These are phyloP conservation scores for Sinohyriopsis cumingii DNA, from an alignment of 2,888 invertebrate genomes.

Conservation along the genomic window DNA sequence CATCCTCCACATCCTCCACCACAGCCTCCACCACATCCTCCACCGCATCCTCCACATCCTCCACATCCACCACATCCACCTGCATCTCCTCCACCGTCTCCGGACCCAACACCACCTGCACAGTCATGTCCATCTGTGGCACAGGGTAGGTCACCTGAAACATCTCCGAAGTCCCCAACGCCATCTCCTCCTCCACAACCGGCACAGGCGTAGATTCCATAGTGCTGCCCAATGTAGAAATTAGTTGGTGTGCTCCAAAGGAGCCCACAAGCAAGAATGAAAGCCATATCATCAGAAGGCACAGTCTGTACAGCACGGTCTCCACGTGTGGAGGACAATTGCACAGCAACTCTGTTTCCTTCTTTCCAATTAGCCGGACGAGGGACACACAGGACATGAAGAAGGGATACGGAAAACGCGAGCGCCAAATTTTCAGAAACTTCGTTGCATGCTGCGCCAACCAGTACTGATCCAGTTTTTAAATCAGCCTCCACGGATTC, in stretches of 20 bases:
- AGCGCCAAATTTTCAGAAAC: constrained; percentile 72
- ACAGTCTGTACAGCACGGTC: constrained; percentile 25
- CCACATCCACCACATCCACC: constrained; percentile 6
- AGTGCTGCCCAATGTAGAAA: constrained; percentile 26
- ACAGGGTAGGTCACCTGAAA: background rate
- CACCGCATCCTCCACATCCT: constrained; percentile 5
- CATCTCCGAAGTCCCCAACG: constrained; percentile 1
- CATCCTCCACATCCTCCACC: too few species aligned
- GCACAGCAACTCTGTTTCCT: constrained; percentile 2
- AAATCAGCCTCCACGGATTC: constrained; percentile 42
- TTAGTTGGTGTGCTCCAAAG: constrained; percentile 64
- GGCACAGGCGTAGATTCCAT: background rate
- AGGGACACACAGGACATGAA: constrained; percentile 73
- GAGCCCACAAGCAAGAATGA: constrained; percentile 72
- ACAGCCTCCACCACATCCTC: background rate
- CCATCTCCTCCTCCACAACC: constrained; percentile 2
- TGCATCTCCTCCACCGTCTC: background rate
- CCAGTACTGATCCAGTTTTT: constrained; percentile 39
- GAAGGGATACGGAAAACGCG: constrained; percentile 72
- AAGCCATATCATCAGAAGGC: constrained; percentile 56
- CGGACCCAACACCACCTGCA: constrained; percentile 1
- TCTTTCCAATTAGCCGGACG: constrained; percentile 45
- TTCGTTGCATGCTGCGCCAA: constrained; percentile 33
- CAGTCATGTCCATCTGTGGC: constrained; percentile 2
- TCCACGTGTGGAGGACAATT: constrained; percentile 9